Evolutionary conservation across 1,140 invertebrate genomes (phyloP), one percentile per base, ranked within the genome.

Genomic region (Musca domestica): DNA sequence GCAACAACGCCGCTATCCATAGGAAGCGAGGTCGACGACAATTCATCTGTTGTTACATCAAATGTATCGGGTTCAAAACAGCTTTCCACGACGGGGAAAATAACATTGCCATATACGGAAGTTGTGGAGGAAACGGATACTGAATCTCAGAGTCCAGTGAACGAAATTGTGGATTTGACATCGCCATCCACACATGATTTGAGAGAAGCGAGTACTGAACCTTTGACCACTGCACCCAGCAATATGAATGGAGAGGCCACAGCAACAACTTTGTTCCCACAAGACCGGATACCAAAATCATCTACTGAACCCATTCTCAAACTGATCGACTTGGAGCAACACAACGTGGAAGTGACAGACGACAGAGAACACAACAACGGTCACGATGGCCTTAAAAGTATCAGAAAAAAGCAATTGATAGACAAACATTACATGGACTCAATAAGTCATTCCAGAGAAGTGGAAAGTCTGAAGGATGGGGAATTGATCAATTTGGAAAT

Each of bases 401-500:
- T 78, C 20, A 73, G 66, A 10, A 81, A 81, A 58, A 81, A 81
- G 67, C 78, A 81, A 71, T 67, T 81, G 19, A 70, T 74, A 41
- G 75, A 77, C 70, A 76, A 80, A 54, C 73, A 79, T 22, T 80
- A 71, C 51, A 20, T 66, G 5, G 23, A 48, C 3, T 17, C 22
- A 9, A 30, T 64, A 0, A 67, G 10, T 10, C 34, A 41, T 10
- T 41, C 34, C 4, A 41, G 12, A 12, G 34, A 41, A 10, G 34
- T 41, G 34, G 34, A 41, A 12, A 41, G 4, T 10, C 34, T 41
- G 2, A 41, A 41, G 10, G 12, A 41, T 41, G 34, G 10, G 2
- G 34, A 41, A 41, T 10, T 10, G 10, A 12, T 41, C 6, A 41
- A 41, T 12, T 9, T 41, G 61, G 74, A 74, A 17, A 71, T 76